A percentile compares a stretch with the other conserved stretches of the same genome.
Conservation (phyloP, 2,113 vertebrate species). For the Bagarius yarrelli region DNA sequence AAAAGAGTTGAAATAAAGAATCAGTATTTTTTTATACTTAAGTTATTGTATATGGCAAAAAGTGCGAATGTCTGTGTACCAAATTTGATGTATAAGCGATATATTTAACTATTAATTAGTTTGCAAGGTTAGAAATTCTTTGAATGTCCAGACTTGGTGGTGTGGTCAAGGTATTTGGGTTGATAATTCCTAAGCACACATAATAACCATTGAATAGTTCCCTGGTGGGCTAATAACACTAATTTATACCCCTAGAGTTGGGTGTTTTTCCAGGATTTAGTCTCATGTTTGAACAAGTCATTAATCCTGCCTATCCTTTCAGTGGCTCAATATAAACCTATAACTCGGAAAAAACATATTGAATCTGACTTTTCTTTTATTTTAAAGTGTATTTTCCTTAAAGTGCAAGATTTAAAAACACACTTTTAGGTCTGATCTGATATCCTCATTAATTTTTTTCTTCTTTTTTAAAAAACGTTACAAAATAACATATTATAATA, state of each 20-base stretch:
- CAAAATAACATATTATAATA: too few relatives aligned
- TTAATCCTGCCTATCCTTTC: background rate
- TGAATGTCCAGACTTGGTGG: background rate
- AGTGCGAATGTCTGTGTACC: too few relatives aligned
- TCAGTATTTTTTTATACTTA: too few relatives aligned
- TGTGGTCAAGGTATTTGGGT: slow-evolving; percentile 7
- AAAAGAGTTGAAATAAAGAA: too few relatives aligned
- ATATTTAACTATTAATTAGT: background rate
- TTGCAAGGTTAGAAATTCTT: slow-evolving; percentile 6
- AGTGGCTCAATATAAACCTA: background rate
- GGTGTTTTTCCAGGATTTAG: slow-evolving; percentile 41
- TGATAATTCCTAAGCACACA: slow-evolving; percentile 18
- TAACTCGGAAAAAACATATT: background rate
- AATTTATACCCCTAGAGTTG: slow-evolving; percentile 44
- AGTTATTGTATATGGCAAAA: too few relatives aligned
- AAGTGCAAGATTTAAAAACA: background rate
- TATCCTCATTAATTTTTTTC: too few relatives aligned
- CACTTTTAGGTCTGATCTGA: background rate
- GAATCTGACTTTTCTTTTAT: background rate
- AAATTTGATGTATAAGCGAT: background rate
- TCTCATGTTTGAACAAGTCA: background rate
- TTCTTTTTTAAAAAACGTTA: too few relatives aligned
- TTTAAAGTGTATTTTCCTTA: background rate
- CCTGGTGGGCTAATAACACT: slow-evolving; percentile 49
- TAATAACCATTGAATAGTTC: slow-evolving; percentile 44